Evolutionary conservation across 2,888 invertebrate genomes (phyloP), one percentile per base, ranked within the genome.

Genomic region (Philonicus albiceps): DNA sequence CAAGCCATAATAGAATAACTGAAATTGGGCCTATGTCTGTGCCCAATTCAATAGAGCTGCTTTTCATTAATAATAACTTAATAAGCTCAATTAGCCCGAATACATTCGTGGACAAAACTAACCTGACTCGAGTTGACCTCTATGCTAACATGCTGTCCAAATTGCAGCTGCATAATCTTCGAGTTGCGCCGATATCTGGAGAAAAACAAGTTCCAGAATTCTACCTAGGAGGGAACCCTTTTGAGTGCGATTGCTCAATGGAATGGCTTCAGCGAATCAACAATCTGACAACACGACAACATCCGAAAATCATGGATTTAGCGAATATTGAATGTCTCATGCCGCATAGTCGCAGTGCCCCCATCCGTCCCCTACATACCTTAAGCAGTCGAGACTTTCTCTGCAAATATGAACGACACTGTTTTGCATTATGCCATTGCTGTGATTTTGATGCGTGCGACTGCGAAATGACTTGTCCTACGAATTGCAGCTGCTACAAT

Each of bases 401-500:
- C 90, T 98, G 98, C 93, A 96, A 95, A 90, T 98, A 98, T 93
- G 96, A 97, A 91, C 95, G 96, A 85, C 97, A 98, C 93, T 98
- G 98, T 93, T 98, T 98, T 92, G 96, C 98, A 64, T 94, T 97
- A 83, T 98, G 98, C 93, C 97, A 97, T 91, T 98, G 98, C 93
- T 98, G 98, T 93, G 98, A 98, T 91, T 98, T 97, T 91, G 98
- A 98, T 91, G 97, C 97, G 88, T 98, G 98, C 93, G 98, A 98
- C 93, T 98, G 98, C 93, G 97, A 98, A 93, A 97, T 98, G 96
- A 97, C 97, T 88, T 98, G 98, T 91, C 98, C 98, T 43, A 95
- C 95, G 90, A 97, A 97, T 90, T 98, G 98, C 93, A 96, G 96
- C 89, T 98, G 98, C 92, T 98, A 97, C 93, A 97, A 98, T 92